Evolutionary conservation across 2,113 vertebrate genomes (phyloP).

Genomic region (Salminus brasiliensis): DNA sequence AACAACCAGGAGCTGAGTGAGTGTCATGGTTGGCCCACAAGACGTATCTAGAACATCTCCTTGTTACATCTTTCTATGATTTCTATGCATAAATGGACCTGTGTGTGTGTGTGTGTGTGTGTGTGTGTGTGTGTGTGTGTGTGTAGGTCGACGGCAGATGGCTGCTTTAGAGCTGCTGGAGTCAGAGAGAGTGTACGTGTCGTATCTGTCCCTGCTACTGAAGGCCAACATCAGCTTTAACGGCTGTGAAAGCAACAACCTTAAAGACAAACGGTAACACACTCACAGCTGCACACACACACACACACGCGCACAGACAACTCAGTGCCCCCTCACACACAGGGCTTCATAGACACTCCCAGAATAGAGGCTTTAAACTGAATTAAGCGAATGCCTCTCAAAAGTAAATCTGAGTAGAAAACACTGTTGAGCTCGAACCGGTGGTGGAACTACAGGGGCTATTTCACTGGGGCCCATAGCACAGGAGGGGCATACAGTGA

Average conservation of each 20-base stretch:
- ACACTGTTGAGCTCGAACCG: too few relatives aligned
- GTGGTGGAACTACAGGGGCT: too few relatives aligned
- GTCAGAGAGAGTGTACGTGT: conserved; percentile 93
- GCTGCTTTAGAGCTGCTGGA: conserved; percentile 93
- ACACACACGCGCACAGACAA: conserved; percentile 11
- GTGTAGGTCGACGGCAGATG: conserved; percentile 86
- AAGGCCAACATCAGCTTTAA: conserved; percentile 95
- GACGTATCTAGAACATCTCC: too few relatives aligned
- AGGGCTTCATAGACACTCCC: too few relatives aligned
- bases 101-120: background rate
- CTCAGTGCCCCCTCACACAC: background rate
- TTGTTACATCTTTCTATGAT: background rate
- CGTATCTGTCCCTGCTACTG: conserved; percentile 90
- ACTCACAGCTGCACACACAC: background rate
- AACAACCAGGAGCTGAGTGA: conserved; percentile 79
- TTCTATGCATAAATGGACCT: too few relatives aligned
- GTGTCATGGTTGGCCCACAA: background rate
- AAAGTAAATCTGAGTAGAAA: too few relatives aligned
- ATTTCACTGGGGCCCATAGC: too few relatives aligned
- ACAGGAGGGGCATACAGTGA: too few relatives aligned
- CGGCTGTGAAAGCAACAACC: conserved; percentile 82
- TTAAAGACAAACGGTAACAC: conserved; percentile 91
- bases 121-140: conserved; percentile 29
- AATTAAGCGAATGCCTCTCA: too few relatives aligned
- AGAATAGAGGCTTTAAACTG: too few relatives aligned